Evolutionary conservation across 2,113 vertebrate genomes (phyloP), one percentile per base, ranked within the genome.

Genomic region (Archocentrus centrarchus): DNA sequence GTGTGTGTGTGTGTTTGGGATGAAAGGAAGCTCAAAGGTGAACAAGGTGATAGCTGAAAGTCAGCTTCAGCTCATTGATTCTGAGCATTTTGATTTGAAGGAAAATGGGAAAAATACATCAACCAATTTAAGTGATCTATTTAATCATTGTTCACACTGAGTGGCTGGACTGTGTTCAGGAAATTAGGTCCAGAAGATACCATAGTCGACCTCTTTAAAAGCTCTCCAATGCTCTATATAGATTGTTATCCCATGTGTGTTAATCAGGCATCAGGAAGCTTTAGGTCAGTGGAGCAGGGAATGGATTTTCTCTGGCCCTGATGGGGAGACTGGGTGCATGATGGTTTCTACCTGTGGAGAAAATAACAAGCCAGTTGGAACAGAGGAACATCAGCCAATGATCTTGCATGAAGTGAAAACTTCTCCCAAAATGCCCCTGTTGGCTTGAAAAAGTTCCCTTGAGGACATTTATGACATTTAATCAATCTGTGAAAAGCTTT

Each of bases 201-300:
- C 70, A 82, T 27, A 70, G 41, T 84, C 13, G 27, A 53, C 41
- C 82, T 83, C 82, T 89, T 84, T 84, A 87, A 89, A 89, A 85
- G 82, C 78, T 76, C 60, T 41, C 80, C 57, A 78, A 68, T 20
- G 57, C 79, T 84, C 59, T 70, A 15, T 88, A 90, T 87, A 90
- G 88, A 91, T 91, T 85, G 89, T 66, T 81, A 91, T 85, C 66
- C 86, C 92, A 85, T 88, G 89, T 91, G 91, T 90, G 90, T 85
- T 93, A 91, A 93, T 88, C 87, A 87, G 90, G 90, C 89, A 90
- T 88, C 85, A 84, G 88, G 92, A 92, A 79, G 80, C 84, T 89
- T 89, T 85, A 89, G 88, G 89, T 91, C 89, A 93, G 79, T 88
- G 83, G 85, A 93, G 91, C 93, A 89, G 81, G 70, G 89, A 90